These are phyloP conservation scores for Elaeidobius kamerunicus DNA, from an alignment of 2,888 invertebrate genomes.

Conservation along the genomic window DNA sequence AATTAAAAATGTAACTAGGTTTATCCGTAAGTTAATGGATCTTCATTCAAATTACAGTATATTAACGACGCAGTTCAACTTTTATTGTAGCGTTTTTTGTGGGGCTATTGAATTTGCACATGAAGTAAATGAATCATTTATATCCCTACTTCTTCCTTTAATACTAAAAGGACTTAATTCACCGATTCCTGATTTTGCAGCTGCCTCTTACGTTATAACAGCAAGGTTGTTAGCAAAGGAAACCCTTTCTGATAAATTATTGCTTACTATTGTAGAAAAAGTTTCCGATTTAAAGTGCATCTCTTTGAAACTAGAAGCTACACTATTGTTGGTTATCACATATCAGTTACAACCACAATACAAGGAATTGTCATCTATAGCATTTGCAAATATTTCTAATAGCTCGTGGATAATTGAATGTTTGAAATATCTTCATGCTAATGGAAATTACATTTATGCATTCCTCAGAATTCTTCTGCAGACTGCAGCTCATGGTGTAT, in stretches of 20 bases:
- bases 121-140: constrained; percentile 56
- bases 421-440: constrained; percentile 55
- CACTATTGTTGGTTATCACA: constrained; percentile 65
- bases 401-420: constrained; percentile 51
- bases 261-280: constrained; percentile 60
- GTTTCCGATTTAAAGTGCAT: constrained; percentile 52
- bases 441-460: constrained; percentile 56
- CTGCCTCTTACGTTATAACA: constrained; percentile 70
- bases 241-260: constrained; percentile 55
- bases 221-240: constrained; percentile 67
- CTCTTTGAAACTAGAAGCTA: constrained; percentile 60
- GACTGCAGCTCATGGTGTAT: constrained; percentile 53
- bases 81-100: constrained; percentile 73
- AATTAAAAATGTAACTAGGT: constrained; percentile 60
- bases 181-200: constrained; percentile 64
- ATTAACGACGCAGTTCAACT: constrained; percentile 71
- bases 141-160: constrained; percentile 67
- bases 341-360: constrained; percentile 61
- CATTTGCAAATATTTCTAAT: constrained; percentile 53
- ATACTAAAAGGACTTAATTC: constrained; percentile 71
- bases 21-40: constrained; percentile 57
- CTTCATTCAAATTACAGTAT: constrained; percentile 59
- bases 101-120: constrained; percentile 63
- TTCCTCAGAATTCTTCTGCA: constrained; percentile 59
- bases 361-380: constrained; percentile 51